Evolutionary conservation across 2,888 invertebrate species (phyloP).

Genomic region (Ochropacha duplaris): DNA sequence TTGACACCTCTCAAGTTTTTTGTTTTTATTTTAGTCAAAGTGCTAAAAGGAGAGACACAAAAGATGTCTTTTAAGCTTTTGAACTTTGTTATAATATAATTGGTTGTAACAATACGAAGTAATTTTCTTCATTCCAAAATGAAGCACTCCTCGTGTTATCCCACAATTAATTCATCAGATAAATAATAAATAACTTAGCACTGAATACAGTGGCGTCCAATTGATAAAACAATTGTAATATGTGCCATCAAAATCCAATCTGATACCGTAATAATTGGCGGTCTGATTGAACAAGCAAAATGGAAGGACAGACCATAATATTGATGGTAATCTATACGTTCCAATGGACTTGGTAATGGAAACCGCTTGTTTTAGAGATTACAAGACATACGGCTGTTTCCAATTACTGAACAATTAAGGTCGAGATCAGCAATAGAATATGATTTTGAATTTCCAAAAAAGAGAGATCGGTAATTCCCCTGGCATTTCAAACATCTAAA

Average conservation of each 20-base stretch:
- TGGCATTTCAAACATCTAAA: too few relatives aligned
- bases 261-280: background rate
- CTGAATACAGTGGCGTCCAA: background rate
- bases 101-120: too few relatives aligned
- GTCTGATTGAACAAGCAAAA: background rate
- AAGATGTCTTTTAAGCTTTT: too few relatives aligned
- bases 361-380: background rate
- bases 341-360: background rate
- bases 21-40: too few relatives aligned
- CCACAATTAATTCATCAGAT: too few relatives aligned
- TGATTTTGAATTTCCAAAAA: too few relatives aligned
- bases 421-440: background rate
- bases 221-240: background rate
- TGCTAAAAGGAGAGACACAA: too few relatives aligned
- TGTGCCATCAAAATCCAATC: background rate
- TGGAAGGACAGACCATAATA: background rate
- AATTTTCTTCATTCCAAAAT: too few relatives aligned
- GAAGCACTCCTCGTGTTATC: too few relatives aligned
- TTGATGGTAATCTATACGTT: background rate
- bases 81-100: too few relatives aligned
- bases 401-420: background rate
- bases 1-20: too few relatives aligned
- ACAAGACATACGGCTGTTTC: background rate
- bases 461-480: too few relatives aligned
- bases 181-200: background rate